Evolutionary conservation across 2,113 vertebrate genomes (phyloP).

Genomic region (Eleginops maclovinus): DNA sequence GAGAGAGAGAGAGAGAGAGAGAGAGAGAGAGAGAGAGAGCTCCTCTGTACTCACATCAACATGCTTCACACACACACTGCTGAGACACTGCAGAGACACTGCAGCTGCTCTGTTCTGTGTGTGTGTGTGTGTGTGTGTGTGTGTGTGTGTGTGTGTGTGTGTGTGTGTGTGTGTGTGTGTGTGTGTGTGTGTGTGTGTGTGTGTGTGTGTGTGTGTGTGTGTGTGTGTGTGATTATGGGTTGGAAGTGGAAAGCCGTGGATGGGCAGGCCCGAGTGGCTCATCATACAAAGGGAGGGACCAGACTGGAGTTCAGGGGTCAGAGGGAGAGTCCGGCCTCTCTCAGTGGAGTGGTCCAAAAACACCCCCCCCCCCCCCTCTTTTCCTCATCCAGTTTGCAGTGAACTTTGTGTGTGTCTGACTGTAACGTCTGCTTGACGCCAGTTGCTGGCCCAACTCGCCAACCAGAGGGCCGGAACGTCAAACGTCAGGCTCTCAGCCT

Average conservation of each 20-base stretch:
- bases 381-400: not conserved
- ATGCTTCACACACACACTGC: slow-evolving; percentile 70
- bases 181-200: slow-evolving; percentile 8
- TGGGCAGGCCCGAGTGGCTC: slow-evolving; percentile 48
- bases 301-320: slow-evolving; percentile 49
- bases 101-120: slow-evolving; percentile 69
- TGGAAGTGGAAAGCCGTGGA: slow-evolving; percentile 12
- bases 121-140: slow-evolving; percentile 15
- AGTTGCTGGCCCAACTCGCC: not conserved
- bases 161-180: slow-evolving; percentile 6
- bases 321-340: slow-evolving; percentile 26
- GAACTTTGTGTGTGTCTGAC: not conserved
- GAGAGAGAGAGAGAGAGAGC: slow-evolving; percentile 56
- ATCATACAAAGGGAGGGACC: slow-evolving; percentile 38
- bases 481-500: slow-evolving; percentile 11
- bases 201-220: slow-evolving; percentile 11
- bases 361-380: not conserved
- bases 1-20: slow-evolving; percentile 58
- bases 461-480: not conserved
- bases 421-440: slow-evolving; percentile 3
- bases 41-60: slow-evolving; percentile 66
- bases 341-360: not conserved
- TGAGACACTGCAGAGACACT: slow-evolving; percentile 69
- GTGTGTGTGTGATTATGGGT: slow-evolving; percentile 22
- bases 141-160: not conserved